Conservation (phyloP, 2,113 vertebrate species). For the Salvelinus fontinalis region DNA sequence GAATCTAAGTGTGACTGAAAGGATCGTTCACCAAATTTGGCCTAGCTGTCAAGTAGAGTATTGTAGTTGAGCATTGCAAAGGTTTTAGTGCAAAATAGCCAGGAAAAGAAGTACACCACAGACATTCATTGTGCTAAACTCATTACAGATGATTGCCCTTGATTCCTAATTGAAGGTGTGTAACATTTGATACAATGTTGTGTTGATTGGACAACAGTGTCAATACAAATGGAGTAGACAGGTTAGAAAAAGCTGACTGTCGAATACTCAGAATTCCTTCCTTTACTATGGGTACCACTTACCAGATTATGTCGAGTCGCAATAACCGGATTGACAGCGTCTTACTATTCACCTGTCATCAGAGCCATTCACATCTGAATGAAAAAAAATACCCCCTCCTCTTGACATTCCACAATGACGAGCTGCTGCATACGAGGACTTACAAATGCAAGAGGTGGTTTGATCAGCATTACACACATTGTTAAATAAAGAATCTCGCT, state of each 20-base stretch:
- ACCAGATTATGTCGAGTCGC: conserved; percentile 11
- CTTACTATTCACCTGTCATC: not conserved
- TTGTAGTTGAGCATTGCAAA: too few species aligned
- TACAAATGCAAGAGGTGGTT: not conserved
- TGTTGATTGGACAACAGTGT: too few species aligned
- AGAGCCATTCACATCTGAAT: too few species aligned
- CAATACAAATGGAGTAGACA: not conserved
- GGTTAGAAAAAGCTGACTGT: conserved; percentile 10
- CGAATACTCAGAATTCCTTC: conserved; percentile 27
- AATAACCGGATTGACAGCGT: conserved; percentile 36
- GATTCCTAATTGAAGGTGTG: too few species aligned
- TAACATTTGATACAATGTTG: too few species aligned
- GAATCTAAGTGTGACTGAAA: too few species aligned
- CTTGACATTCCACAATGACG: not conserved
- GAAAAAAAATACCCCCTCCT: not conserved
- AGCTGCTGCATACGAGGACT: not conserved
- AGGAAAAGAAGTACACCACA: too few species aligned
- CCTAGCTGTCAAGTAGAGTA: too few species aligned
- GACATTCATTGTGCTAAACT: too few species aligned
- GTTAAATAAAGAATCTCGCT: conserved; percentile 35
- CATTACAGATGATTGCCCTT: too few species aligned
- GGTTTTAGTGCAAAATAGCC: too few species aligned
- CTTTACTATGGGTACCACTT: conserved; percentile 2
- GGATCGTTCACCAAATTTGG: too few species aligned
- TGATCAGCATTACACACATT: not conserved